A percentile compares a stretch with the other conserved stretches of the same genome.
Conservation (phyloP, 2,888 invertebrate species). For the Orthosia incerta region DNA sequence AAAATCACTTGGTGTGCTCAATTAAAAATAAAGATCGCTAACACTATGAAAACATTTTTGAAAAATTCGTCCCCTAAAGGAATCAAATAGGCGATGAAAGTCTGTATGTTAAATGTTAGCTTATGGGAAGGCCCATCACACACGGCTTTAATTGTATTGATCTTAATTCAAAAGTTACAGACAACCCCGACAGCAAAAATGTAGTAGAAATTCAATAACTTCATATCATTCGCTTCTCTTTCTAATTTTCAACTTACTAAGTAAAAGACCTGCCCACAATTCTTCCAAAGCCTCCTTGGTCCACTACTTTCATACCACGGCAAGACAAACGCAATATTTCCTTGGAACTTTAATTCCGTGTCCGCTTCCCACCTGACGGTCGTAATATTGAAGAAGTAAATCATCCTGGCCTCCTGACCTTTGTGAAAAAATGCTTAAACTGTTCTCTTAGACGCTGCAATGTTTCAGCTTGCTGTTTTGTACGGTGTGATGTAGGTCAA, state of each 20-base stretch:
- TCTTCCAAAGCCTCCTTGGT: constrained; percentile 36
- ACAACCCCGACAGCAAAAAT: background rate
- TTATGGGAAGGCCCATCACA: too few relatives aligned
- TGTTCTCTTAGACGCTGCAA: constrained; percentile 47
- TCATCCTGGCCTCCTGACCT: constrained; percentile 78
- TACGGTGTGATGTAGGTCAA: constrained; percentile 53
- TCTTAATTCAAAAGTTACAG: background rate
- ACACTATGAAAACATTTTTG: too few relatives aligned
- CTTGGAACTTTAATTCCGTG: constrained; percentile 82
- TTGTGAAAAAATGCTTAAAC: constrained; percentile 71
- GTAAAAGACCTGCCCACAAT: constrained; percentile 14
- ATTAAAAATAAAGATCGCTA: too few relatives aligned
- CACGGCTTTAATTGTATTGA: too few relatives aligned
- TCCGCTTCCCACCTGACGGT: constrained; percentile 79
- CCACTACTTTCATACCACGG: constrained; percentile 54
- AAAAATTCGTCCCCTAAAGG: too few relatives aligned
- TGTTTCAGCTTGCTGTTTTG: constrained; percentile 40
- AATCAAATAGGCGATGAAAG: too few relatives aligned
- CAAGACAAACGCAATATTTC: constrained; percentile 78
- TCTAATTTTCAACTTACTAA: constrained; percentile 19
- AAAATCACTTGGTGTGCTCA: too few relatives aligned
- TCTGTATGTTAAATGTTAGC: too few relatives aligned
- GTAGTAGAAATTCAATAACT: background rate
- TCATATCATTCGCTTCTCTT: background rate
- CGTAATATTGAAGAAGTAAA: constrained; percentile 84